Percentiles rank a stretch among this genome's conserved stretches.
Conservation (phyloP, 53 echinoderm and acorn worm species). For the Apostichopus leukothele region DNA sequence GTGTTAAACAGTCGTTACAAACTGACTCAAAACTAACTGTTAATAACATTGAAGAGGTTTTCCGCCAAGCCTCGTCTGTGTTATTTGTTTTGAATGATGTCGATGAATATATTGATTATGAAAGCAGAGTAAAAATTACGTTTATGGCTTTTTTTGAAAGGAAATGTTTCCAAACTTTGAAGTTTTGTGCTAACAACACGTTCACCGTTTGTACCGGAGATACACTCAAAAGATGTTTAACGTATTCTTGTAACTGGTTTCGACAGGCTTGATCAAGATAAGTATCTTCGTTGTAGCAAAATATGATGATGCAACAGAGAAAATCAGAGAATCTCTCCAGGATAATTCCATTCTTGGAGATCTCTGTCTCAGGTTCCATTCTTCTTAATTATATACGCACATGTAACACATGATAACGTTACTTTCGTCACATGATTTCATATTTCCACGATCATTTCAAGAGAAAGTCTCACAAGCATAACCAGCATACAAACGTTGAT, state of each 20-base stretch:
- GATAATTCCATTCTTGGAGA: not conserved
- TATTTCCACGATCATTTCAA: not conserved
- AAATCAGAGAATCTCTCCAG: conserved; percentile 4
- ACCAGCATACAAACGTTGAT: not conserved
- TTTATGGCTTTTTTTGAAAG: not conserved
- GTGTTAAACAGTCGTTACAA: not conserved
- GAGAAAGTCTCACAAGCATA: not conserved
- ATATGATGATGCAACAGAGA: not conserved
- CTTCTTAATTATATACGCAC: not conserved
- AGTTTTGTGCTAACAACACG: not conserved
- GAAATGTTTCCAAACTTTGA: not conserved
- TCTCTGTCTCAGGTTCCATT: not conserved
- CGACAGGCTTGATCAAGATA: no score
- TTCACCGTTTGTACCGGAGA: no score
- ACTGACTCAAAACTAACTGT: not conserved
- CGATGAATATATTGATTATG: not conserved
- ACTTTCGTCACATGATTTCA: conserved; percentile 12
- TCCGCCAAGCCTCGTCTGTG: not conserved
- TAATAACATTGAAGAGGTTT: not conserved
- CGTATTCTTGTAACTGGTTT: no score
- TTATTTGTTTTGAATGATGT: not conserved
- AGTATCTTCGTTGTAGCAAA: no score
- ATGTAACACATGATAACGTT: not conserved
- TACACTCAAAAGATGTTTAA: no score
- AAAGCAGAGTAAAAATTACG: not conserved